Conservation (phyloP, 2,888 invertebrate species). For the Phyllotreta cruciferae region DNA sequence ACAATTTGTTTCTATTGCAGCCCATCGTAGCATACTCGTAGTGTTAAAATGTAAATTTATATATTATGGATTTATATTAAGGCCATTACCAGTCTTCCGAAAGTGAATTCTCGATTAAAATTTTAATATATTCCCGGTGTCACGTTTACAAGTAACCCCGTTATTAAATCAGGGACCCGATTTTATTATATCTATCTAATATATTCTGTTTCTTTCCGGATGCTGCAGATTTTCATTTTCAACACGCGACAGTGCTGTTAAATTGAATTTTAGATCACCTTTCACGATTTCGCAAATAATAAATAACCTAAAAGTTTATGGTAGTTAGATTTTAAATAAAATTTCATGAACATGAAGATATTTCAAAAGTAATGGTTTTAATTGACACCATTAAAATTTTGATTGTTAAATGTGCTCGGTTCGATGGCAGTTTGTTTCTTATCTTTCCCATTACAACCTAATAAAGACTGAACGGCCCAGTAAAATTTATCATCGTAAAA, state of each 20-base stretch:
- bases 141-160: slow-evolving; percentile 5
- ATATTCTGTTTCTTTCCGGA: slow-evolving; percentile 25
- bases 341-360: too few relatives aligned
- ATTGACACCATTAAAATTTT: too few relatives aligned
- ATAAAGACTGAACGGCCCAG: slow-evolving; percentile 24
- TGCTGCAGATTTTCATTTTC: slow-evolving; percentile 18
- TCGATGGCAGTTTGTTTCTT: too few relatives aligned
- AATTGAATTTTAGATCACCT: slow-evolving; percentile 10
- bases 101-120: background rate
- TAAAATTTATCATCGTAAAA: slow-evolving; percentile 31
- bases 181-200: slow-evolving; percentile 13
- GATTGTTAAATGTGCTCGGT: too few relatives aligned
- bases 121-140: slow-evolving; percentile 14
- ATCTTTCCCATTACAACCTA: slow-evolving; percentile 18
- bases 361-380: too few relatives aligned
- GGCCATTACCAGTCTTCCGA: background rate
- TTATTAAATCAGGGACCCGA: slow-evolving; percentile 3
- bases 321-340: too few relatives aligned
- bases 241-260: slow-evolving; percentile 1
- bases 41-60: slow-evolving; percentile 7
- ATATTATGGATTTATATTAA: background rate
- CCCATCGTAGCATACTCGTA: background rate
- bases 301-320: too few relatives aligned
- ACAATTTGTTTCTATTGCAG: too few relatives aligned
- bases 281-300: too few relatives aligned